Evolutionary conservation across 1,140 invertebrate species (phyloP).

Genomic region (Vollenhovia emeryi): DNA sequence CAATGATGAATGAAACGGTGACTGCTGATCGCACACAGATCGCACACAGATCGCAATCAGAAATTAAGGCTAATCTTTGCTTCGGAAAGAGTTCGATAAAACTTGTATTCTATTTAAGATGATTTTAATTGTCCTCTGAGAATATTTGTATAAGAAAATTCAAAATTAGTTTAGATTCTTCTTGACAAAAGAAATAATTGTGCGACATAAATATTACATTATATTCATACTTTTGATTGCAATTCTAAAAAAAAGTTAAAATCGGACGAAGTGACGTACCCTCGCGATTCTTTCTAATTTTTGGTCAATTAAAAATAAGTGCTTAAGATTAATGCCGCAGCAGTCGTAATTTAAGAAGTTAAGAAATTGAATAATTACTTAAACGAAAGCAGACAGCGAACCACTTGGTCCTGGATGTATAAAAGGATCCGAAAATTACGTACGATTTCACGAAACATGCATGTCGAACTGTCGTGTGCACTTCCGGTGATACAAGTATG

Average conservation of each 20-base stretch:
- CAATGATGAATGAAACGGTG: too few relatives aligned
- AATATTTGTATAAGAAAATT: not conserved
- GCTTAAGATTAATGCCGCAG: conserved; percentile 62
- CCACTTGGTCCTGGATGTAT: not conserved
- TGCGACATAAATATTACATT: not conserved
- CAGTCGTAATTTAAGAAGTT: conserved; percentile 61
- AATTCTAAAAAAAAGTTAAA: not conserved
- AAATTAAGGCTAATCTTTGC: not conserved
- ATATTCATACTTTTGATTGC: not conserved
- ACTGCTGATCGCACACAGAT: not conserved
- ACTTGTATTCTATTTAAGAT: not conserved
- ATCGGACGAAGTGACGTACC: not conserved
- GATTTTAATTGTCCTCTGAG: not conserved
- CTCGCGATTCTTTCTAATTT: not conserved
- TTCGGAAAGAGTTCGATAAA: not conserved
- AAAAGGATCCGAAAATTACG: not conserved
- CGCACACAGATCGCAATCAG: too few relatives aligned
- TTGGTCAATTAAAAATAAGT: conserved; percentile 13
- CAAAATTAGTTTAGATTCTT: not conserved
- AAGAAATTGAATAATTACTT: conserved; percentile 49
- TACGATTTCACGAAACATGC: not conserved
- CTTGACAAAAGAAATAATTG: not conserved
- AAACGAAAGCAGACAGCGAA: not conserved
- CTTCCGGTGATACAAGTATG: conserved; percentile 54
- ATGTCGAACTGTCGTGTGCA: conserved; percentile 7